Evolutionary conservation across 2,888 invertebrate species (phyloP).

Genomic region (Metopia argyrocephala): DNA sequence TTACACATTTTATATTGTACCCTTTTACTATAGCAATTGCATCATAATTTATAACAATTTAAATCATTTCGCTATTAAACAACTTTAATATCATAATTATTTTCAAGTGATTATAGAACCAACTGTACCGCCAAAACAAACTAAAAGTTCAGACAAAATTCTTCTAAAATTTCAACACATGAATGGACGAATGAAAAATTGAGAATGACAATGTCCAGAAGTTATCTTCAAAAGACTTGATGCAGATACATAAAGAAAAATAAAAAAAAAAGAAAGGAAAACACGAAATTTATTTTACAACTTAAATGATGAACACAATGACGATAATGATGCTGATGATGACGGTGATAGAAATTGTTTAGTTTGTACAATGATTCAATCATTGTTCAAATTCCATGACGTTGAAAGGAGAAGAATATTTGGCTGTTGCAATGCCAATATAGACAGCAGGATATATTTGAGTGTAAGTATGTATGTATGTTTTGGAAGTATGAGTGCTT

Average conservation of each 20-base stretch:
- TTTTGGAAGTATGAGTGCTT: neutral
- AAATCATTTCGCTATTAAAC: too few relatives aligned
- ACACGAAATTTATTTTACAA: slow-evolving; percentile 3
- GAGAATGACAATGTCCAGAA: slow-evolving; percentile 52
- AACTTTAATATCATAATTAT: too few relatives aligned
- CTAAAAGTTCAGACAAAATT: slow-evolving; percentile 27
- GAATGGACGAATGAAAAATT: slow-evolving; percentile 27
- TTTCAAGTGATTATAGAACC: too few relatives aligned
- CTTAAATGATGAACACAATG: slow-evolving; percentile 13
- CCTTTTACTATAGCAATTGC: too few relatives aligned
- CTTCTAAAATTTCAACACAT: slow-evolving; percentile 34
- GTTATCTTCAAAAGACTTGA: slow-evolving; percentile 20
- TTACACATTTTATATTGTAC: too few relatives aligned
- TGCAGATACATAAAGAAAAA: slow-evolving; percentile 25
- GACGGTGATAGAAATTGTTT: slow-evolving; percentile 38
- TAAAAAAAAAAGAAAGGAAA: neutral
- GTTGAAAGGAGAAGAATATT: neutral
- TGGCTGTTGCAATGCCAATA: neutral
- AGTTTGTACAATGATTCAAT: slow-evolving; percentile 48
- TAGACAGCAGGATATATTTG: neutral
- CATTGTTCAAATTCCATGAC: slow-evolving; percentile 29
- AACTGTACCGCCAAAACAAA: too few relatives aligned
- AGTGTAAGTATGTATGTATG: neutral
- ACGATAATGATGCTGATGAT: slow-evolving; percentile 15
- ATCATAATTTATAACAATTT: too few relatives aligned